Evolutionary conservation across 2,113 vertebrate species (phyloP).

Genomic region (Paedocypris sp.): DNA sequence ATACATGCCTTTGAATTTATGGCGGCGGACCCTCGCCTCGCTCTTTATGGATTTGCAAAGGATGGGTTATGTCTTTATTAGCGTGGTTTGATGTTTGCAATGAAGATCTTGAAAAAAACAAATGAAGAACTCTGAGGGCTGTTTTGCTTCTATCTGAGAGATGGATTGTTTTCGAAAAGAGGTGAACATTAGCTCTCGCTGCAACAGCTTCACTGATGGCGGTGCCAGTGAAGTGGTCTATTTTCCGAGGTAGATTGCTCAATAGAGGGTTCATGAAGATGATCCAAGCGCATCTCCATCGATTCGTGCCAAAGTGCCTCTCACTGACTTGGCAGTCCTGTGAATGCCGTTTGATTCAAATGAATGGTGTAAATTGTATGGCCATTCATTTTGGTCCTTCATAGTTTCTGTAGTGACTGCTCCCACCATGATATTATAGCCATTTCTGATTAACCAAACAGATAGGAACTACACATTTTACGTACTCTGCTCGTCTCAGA

Average conservation of each 20-base stretch:
- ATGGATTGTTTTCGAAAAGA: background rate
- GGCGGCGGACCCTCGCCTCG: background rate
- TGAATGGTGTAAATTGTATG: conserved; percentile 3
- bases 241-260: conserved; percentile 20
- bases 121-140: background rate
- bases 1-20: conserved; percentile 5
- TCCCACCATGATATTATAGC: background rate
- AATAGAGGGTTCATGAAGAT: conserved; percentile 20
- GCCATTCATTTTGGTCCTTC: too few species aligned
- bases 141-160: background rate
- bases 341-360: conserved; percentile 1
- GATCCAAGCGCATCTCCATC: conserved; percentile 4
- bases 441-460: too few species aligned
- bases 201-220: conserved; percentile 13
- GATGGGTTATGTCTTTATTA: conserved; percentile 12
- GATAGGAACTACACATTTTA: too few species aligned
- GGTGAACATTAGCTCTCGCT: conserved; percentile 1
- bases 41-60: background rate
- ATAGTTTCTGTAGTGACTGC: background rate
- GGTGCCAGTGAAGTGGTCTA: conserved; percentile 1
- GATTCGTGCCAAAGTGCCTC: conserved; percentile 2
- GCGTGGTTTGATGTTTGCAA: conserved; percentile 10
- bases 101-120: background rate
- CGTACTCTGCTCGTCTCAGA: too few species aligned
- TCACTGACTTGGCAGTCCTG: background rate